Evolutionary conservation across 2,113 vertebrate species (phyloP), one percentile per base, ranked within the genome.

Genomic region (Echinops telfairi): DNA sequence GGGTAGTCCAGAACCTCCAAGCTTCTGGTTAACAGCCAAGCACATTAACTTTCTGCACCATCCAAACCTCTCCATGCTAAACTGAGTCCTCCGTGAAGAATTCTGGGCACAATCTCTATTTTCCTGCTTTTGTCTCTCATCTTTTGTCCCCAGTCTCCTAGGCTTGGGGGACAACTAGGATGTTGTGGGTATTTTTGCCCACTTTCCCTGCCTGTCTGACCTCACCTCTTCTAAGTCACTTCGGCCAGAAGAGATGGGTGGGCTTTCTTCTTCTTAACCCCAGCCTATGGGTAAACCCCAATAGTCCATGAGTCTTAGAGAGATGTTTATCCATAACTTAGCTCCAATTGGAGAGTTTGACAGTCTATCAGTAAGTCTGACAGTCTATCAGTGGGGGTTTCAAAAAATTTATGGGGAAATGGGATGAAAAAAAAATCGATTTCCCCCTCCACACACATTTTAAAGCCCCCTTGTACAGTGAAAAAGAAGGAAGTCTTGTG

Each of bases 271-370:
- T 62, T 43, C 22, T 75, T 70, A 10, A 76, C 6, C 6, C 68
- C 27, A 71, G 47, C 7, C n/a, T 83, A 6, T 20, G 71, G 20
- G 38, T 88, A 31, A 73, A 23, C 29, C 78, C 84, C 22, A 77
- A 60, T 1, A 40, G 33, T 40, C 57, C 60, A 25, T 17, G 19
- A 33, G 15, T 19, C 57, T 12, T 31, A 1, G 60, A 76, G 22
- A 76, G 36, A 64, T 23, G 27, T 22, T 70, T 73, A 77, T 43
- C 36, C 62, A 60, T 57, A 70, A 91, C 1, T 38, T 76, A 90
- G 90, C 68, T 20, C 90, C 47, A 40, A 23, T 31, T 10, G 20
- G 47, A 53, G 12, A 95, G 96, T 94, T 96, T 96, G 95, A 96
- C 33, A 23, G 75, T 92, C 5, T 47, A 47, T 47, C 5, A 10